These are phyloP conservation scores for Amblyopsis hoosieri DNA, from an alignment of 2,797 vertebrate species.

Conservation along the genomic window DNA sequence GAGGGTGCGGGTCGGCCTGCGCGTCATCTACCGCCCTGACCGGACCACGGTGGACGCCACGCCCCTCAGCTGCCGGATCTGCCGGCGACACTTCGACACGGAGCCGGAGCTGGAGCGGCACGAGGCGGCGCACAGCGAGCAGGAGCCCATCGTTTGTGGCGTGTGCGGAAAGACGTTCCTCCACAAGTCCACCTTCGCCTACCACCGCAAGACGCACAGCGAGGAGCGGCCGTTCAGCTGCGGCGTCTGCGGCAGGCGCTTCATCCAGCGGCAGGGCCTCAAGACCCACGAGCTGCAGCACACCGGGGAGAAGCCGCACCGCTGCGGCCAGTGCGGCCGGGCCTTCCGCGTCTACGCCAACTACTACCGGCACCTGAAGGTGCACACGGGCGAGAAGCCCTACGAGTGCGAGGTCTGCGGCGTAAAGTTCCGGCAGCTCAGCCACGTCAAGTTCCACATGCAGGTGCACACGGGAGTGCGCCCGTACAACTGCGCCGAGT, in stretches of 20 bases:
- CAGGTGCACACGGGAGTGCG: slow-evolving; percentile 73
- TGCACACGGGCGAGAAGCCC: slow-evolving; percentile 78
- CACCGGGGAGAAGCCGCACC: slow-evolving; percentile 66
- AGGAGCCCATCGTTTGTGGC: slow-evolving; percentile 62
- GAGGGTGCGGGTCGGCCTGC: slow-evolving; percentile 26
- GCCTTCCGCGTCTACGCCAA: slow-evolving; percentile 66
- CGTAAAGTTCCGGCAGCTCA: slow-evolving; percentile 65
- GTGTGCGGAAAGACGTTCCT: slow-evolving; percentile 71
- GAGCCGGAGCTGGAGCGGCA: slow-evolving; percentile 54
- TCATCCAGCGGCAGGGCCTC: slow-evolving; percentile 67
- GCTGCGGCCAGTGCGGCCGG: slow-evolving; percentile 68
- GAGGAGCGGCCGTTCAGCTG: slow-evolving; percentile 72
- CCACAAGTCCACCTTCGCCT: slow-evolving; percentile 69
- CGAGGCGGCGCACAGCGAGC: slow-evolving; percentile 62
- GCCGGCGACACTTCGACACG: slow-evolving; percentile 58
- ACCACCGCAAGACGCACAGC: slow-evolving; percentile 68
- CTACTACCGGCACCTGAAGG: slow-evolving; percentile 64
- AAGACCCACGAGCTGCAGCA: slow-evolving; percentile 70
- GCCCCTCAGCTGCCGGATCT: slow-evolving; percentile 65
- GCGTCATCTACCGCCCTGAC: slow-evolving; percentile 61
- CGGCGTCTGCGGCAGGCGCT: slow-evolving; percentile 69
- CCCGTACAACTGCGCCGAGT: slow-evolving; percentile 62
- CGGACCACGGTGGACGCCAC: slow-evolving; percentile 56
- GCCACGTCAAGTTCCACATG: slow-evolving; percentile 76
- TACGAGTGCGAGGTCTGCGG: slow-evolving; percentile 74